A percentile compares a stretch with the other conserved stretches of the same genome.
Evolutionary conservation across 1,140 invertebrate genomes (phyloP).

Genomic region (Elysia chlorotica): DNA sequence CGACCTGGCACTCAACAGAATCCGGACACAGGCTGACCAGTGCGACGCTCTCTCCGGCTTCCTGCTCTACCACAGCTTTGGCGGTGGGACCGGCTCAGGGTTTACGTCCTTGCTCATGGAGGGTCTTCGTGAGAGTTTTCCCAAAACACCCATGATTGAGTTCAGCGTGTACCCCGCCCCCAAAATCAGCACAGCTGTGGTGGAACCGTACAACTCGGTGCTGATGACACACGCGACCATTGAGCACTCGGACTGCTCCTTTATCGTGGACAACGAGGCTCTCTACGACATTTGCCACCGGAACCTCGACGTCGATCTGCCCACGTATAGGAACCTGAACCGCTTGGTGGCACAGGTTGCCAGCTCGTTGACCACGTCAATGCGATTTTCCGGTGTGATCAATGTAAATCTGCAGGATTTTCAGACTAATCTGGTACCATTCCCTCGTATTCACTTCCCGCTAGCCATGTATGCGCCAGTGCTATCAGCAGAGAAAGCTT

Average conservation of each 20-base stretch:
- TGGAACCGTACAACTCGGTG: slow-evolving; percentile 79
- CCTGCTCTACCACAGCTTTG: slow-evolving; percentile 65
- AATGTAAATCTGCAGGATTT: slow-evolving; percentile 76
- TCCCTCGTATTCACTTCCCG: slow-evolving; percentile 56
- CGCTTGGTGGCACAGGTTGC: slow-evolving; percentile 28
- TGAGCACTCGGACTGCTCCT: slow-evolving; percentile 59
- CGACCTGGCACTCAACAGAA: slow-evolving; percentile 38
- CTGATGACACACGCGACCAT: slow-evolving; percentile 61
- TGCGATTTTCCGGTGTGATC: slow-evolving; percentile 76
- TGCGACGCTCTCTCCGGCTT: slow-evolving; percentile 59
- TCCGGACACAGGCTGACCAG: slow-evolving; percentile 32
- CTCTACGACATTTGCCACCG: slow-evolving; percentile 89
- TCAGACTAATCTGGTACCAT: slow-evolving; percentile 57
- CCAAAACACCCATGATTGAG: slow-evolving; percentile 69
- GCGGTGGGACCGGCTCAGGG: slow-evolving; percentile 80
- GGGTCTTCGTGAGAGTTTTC: slow-evolving; percentile 66
- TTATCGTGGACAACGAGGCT: slow-evolving; percentile 84
- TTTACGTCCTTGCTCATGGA: slow-evolving; percentile 74
- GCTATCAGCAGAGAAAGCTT: slow-evolving; percentile 45
- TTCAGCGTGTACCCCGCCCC: slow-evolving; percentile 87
- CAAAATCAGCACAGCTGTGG: slow-evolving; percentile 74
- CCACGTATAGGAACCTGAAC: slow-evolving; percentile 78
- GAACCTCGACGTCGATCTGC: slow-evolving; percentile 83
- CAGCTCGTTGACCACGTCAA: slow-evolving; percentile 49
- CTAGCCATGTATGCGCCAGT: slow-evolving; percentile 56